Evolutionary conservation across 2,797 vertebrate species (phyloP).

Genomic region (Rhinogobio ventralis): DNA sequence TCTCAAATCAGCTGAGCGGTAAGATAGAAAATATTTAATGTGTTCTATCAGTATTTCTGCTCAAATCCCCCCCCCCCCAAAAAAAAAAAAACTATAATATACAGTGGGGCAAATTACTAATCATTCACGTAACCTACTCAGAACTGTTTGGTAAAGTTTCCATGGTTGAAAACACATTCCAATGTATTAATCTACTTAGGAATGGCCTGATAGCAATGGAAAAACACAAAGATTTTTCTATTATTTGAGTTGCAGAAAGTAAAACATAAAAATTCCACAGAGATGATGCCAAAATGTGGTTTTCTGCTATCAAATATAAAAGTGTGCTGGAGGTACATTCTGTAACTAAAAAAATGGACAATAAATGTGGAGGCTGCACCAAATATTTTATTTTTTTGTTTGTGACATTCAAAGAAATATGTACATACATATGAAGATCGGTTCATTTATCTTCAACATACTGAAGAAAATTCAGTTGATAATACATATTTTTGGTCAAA

Average conservation of each 20-base stretch:
- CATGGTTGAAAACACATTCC: conserved; percentile 55
- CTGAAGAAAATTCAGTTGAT: background rate
- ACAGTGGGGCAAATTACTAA: conserved; percentile 20
- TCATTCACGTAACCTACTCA: conserved; percentile 35
- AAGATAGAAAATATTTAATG: conserved; percentile 9
- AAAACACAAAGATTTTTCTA: conserved; percentile 28
- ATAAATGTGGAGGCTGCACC: background rate
- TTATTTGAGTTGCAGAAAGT: conserved; percentile 1
- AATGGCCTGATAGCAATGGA: conserved; percentile 45
- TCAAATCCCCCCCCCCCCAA: background rate
- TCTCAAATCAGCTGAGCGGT: conserved; percentile 30
- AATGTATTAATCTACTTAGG: conserved; percentile 58
- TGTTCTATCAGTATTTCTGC: conserved; percentile 20
- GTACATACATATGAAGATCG: too few species aligned
- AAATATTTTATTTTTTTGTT: background rate
- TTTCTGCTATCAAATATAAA: conserved; percentile 17
- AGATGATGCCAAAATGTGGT: background rate
- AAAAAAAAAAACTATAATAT: background rate
- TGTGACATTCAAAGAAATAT: background rate
- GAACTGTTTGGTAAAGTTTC: conserved; percentile 43
- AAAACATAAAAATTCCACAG: conserved; percentile 27
- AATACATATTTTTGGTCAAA: background rate
- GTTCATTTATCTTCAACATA: background rate
- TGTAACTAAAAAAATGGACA: background rate
- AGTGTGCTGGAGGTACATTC: background rate